A percentile compares a stretch with the other conserved stretches of the same genome.
These are phyloP conservation scores for Hemistola chrysoprasaria DNA, from an alignment of 2,888 invertebrate genomes.

Conservation along the genomic window DNA sequence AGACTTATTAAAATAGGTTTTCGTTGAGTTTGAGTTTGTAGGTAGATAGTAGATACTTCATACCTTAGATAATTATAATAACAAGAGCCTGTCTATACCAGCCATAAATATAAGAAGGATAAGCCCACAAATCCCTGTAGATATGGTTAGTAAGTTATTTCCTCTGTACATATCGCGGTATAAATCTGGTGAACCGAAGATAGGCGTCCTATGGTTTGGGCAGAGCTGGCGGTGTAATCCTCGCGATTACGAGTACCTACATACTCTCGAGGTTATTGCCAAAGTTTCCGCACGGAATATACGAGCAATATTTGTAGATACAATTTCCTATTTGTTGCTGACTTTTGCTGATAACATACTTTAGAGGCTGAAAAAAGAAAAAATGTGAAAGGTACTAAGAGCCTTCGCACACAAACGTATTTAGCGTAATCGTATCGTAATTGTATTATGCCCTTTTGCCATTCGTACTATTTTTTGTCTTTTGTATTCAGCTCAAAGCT, in stretches of 20 bases:
- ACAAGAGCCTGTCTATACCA: too few relatives aligned
- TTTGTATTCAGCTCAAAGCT: too few relatives aligned
- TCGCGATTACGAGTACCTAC: slow-evolving; percentile 17
- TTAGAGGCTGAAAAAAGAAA: too few relatives aligned
- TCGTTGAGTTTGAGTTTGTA: too few relatives aligned
- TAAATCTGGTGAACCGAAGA: slow-evolving; percentile 14
- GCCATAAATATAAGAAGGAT: not conserved
- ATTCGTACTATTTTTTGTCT: too few relatives aligned
- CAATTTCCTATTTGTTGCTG: slow-evolving; percentile 30
- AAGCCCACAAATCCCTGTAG: not conserved
- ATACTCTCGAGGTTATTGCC: slow-evolving; percentile 28
- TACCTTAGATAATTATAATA: too few relatives aligned
- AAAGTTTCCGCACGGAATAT: slow-evolving; percentile 29
- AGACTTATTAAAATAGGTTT: too few relatives aligned
- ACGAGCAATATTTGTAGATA: slow-evolving; percentile 29
- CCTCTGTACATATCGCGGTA: slow-evolving; percentile 5
- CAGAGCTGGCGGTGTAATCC: slow-evolving; percentile 15
- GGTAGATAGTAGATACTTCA: too few relatives aligned
- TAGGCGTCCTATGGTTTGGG: slow-evolving; percentile 12
- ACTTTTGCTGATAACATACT: slow-evolving; percentile 1
- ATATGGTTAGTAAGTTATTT: slow-evolving; percentile 11
- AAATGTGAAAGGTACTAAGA: too few relatives aligned
- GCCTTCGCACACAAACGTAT: too few relatives aligned
- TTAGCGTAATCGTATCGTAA: too few relatives aligned
- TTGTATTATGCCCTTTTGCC: too few relatives aligned